Percentiles rank a stretch among this genome's conserved stretches.
These are phyloP conservation scores for Xyrichtys novacula DNA, from an alignment of 2,797 vertebrate species.

Conservation along the genomic window DNA sequence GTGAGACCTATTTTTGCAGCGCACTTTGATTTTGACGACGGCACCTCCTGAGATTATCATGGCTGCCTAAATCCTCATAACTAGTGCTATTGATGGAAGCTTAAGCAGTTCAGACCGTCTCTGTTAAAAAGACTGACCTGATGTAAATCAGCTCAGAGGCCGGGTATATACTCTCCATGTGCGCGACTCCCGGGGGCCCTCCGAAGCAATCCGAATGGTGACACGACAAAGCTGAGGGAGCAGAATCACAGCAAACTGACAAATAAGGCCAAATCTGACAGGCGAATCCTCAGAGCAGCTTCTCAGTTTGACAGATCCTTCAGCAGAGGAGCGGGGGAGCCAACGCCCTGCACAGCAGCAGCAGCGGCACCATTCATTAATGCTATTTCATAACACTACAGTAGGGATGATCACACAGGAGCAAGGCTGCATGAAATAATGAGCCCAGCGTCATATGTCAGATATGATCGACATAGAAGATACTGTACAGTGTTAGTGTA, in stretches of 20 bases:
- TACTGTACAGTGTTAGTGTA: background rate
- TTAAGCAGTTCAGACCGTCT: constrained; percentile 38
- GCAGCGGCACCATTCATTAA: constrained; percentile 41
- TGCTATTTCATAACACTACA: constrained; percentile 53
- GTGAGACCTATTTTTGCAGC: constrained; percentile 43
- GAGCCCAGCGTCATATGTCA: background rate
- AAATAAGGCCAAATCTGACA: constrained; percentile 80
- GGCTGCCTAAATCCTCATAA: constrained; percentile 47
- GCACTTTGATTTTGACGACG: constrained; percentile 12
- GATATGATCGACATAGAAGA: background rate
- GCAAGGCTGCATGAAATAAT: constrained; percentile 20
- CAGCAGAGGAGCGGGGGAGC: constrained; percentile 48
- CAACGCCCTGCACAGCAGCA: constrained; percentile 57
- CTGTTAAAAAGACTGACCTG: constrained; percentile 47
- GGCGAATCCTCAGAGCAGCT: constrained; percentile 65
- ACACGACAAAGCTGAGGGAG: constrained; percentile 75
- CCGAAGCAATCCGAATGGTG: constrained; percentile 59
- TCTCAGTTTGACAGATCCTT: constrained; percentile 68
- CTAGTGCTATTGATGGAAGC: constrained; percentile 30
- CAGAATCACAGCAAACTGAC: constrained; percentile 74
- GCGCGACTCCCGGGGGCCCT: constrained; percentile 57
- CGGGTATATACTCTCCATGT: constrained; percentile 32
- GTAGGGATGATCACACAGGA: constrained; percentile 25
- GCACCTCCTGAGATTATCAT: constrained; percentile 40
- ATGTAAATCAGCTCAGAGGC: constrained; percentile 61